These are phyloP conservation scores for Coleophora flavipennella DNA, from an alignment of 2,888 invertebrate species.

Conservation along the genomic window DNA sequence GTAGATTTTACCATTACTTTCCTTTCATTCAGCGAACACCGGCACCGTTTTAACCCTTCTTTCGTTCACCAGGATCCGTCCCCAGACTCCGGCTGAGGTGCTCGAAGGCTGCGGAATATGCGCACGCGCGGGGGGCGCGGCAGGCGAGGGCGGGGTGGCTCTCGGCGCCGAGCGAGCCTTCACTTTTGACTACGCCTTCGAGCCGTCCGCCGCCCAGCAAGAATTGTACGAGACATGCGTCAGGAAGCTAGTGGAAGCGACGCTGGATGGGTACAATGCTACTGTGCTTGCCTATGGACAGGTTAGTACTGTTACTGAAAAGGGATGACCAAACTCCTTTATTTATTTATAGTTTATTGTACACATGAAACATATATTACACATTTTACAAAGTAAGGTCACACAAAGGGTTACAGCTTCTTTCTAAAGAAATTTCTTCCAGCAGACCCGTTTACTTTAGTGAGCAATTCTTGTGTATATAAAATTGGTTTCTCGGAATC, in stretches of 20 bases:
- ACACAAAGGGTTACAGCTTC: too few relatives aligned
- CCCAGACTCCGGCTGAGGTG: slow-evolving; percentile 92
- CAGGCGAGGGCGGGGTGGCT: slow-evolving; percentile 92
- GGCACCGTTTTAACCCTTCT: neutral
- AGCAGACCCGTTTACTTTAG: too few relatives aligned
- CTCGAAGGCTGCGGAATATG: slow-evolving; percentile 96
- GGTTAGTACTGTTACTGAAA: slow-evolving; percentile 70
- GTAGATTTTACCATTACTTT: too few relatives aligned
- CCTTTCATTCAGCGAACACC: too few relatives aligned
- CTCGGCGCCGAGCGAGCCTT: slow-evolving; percentile 95
- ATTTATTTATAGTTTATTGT: too few relatives aligned
- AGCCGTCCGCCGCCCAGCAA: slow-evolving; percentile 81
- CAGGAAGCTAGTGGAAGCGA: slow-evolving; percentile 88
- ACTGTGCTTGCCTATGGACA: slow-evolving; percentile 98
- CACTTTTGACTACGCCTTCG: slow-evolving; percentile 97
- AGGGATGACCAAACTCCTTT: too few relatives aligned
- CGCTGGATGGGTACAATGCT: slow-evolving; percentile 97
- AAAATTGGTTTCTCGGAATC: too few relatives aligned
- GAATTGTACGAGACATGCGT: slow-evolving; percentile 89
- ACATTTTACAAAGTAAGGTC: too few relatives aligned
- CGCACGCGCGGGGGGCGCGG: slow-evolving; percentile 90
- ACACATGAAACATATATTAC: too few relatives aligned
- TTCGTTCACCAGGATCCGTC: slow-evolving; percentile 84
- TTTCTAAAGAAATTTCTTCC: too few relatives aligned
- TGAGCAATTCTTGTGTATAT: too few relatives aligned